Conservation (phyloP, 2,888 invertebrate species). For the Tinea trinotella region DNA sequence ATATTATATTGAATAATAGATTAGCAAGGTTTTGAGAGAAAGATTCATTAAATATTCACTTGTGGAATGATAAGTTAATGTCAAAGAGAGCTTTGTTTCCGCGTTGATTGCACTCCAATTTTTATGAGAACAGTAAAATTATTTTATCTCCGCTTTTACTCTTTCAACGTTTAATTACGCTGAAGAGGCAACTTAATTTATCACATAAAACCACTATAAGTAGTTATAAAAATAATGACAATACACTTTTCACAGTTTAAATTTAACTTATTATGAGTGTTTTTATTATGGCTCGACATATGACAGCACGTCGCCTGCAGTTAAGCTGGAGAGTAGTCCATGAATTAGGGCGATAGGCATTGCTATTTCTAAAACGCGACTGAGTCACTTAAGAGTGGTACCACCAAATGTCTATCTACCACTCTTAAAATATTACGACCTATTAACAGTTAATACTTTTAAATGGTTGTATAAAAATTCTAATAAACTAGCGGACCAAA, state of each 20-base stretch:
- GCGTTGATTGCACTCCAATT: conserved; percentile 21
- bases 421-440: too few relatives aligned
- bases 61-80: conserved; percentile 9
- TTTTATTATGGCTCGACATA: too few relatives aligned
- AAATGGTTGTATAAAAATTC: too few relatives aligned
- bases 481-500: too few relatives aligned
- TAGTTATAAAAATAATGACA: conserved; percentile 10
- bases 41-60: conserved; percentile 23
- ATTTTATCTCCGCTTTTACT: conserved; percentile 18
- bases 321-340: too few relatives aligned
- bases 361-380: too few relatives aligned
- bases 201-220: conserved; percentile 2
- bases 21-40: conserved; percentile 27
- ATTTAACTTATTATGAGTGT: not conserved
- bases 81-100: conserved; percentile 16
- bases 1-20: too few relatives aligned
- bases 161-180: conserved; percentile 17
- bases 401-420: too few relatives aligned
- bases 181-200: conserved; percentile 13
- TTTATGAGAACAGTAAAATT: conserved; percentile 21
- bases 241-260: not conserved
- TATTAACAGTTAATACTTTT: too few relatives aligned
- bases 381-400: too few relatives aligned
- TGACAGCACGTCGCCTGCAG: too few relatives aligned
- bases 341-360: too few relatives aligned